Evolutionary conservation across 2,888 invertebrate genomes (phyloP).

Genomic region (Palloptera scutellata): DNA sequence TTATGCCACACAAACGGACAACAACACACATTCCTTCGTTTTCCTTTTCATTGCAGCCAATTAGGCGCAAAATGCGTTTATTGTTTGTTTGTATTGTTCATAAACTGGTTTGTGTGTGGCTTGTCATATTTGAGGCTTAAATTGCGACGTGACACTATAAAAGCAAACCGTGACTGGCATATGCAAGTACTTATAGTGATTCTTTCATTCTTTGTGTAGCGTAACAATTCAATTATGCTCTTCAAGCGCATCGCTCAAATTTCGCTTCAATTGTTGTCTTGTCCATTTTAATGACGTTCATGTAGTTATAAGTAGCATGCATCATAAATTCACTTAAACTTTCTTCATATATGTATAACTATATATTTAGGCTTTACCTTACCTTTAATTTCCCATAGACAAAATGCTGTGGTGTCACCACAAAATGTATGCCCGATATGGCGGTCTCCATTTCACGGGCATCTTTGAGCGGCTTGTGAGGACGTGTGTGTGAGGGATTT

Average conservation of each 20-base stretch:
- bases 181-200: neutral
- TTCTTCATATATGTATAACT: neutral
- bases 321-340: neutral
- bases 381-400: slow-evolving; percentile 66
- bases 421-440: slow-evolving; percentile 65
- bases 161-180: slow-evolving; percentile 25
- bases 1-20: slow-evolving; percentile 18
- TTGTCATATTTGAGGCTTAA: slow-evolving; percentile 19
- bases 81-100: slow-evolving; percentile 11
- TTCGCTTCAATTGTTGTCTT: slow-evolving; percentile 19
- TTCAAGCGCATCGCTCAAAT: slow-evolving; percentile 3
- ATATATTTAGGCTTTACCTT: slow-evolving; percentile 29
- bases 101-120: slow-evolving; percentile 9
- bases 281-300: neutral
- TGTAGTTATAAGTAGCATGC: neutral
- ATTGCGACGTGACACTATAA: slow-evolving; percentile 31
- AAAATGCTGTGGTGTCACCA: slow-evolving; percentile 66
- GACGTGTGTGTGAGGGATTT: slow-evolving; percentile 53
- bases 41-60: slow-evolving; percentile 20
- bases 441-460: slow-evolving; percentile 63
- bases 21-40: slow-evolving; percentile 23
- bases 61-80: slow-evolving; percentile 20
- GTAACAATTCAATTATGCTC: slow-evolving; percentile 21
- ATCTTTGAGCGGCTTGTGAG: slow-evolving; percentile 51
- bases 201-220: neutral